Percentiles rank a stretch among this genome's conserved stretches.
Evolutionary conservation across 2,113 vertebrate genomes (phyloP).

Genomic region (Oxygymnocypris stewartii): DNA sequence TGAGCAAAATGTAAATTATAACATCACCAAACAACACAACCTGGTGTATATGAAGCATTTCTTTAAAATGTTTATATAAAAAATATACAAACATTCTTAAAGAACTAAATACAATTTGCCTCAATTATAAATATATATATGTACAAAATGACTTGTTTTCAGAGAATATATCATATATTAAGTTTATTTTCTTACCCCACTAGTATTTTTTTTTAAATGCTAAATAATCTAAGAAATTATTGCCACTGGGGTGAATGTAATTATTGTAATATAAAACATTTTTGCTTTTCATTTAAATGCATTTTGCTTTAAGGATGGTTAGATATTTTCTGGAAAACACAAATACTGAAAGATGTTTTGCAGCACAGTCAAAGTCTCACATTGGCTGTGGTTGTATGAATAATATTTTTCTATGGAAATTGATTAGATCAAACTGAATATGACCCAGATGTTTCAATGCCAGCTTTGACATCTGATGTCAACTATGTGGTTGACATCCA

Average conservation of each 20-base stretch:
- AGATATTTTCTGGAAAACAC: background rate
- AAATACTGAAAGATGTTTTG: background rate
- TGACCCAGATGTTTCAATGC: slow-evolving; percentile 23
- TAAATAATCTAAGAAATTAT: background rate
- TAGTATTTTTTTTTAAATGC: background rate
- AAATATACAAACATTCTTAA: background rate
- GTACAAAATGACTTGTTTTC: background rate
- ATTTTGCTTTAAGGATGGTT: background rate
- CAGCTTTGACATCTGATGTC: slow-evolving; percentile 34
- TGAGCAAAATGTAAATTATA: slow-evolving; percentile 11
- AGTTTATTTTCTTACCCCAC: background rate
- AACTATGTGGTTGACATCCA: slow-evolving; percentile 16
- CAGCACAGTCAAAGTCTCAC: background rate
- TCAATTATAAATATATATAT: background rate
- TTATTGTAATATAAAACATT: background rate
- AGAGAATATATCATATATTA: background rate
- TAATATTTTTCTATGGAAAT: background rate
- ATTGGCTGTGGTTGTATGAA: slow-evolving; percentile 1
- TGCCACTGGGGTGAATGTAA: background rate
- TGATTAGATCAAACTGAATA: slow-evolving; percentile 19
- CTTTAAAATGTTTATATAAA: background rate
- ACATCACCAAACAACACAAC: background rate
- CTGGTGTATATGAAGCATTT: background rate
- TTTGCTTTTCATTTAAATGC: background rate
- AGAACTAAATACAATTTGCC: background rate